A percentile compares a stretch with the other conserved stretches of the same genome.
Evolutionary conservation across 2,888 invertebrate species (phyloP).

Genomic region (Diabrotica balteata): DNA sequence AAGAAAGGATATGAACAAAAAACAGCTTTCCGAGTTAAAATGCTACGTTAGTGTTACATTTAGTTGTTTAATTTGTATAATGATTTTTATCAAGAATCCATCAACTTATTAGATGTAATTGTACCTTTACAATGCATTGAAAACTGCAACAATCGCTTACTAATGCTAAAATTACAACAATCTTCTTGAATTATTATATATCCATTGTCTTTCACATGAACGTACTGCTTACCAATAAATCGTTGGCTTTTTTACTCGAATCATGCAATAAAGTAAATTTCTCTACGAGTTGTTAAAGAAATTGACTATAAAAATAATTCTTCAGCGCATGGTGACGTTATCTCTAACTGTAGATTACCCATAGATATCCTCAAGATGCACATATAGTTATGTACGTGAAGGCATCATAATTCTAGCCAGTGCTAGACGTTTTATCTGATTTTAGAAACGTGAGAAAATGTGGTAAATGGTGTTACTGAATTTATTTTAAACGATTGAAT

Average conservation of each 20-base stretch:
- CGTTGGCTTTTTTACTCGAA: not conserved
- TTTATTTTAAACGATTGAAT: no score
- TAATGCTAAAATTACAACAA: no score
- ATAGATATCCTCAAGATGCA: constrained; percentile 1
- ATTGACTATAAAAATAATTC: constrained; percentile 8
- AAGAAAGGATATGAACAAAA: no score
- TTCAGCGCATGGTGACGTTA: constrained; percentile 2
- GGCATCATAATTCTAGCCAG: constrained; percentile 6
- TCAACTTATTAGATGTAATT: not conserved
- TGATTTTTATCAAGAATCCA: no score
- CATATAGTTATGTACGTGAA: constrained; percentile 2
- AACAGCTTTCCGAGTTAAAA: no score
- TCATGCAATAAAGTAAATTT: not conserved
- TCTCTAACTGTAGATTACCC: not conserved
- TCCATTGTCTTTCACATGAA: not conserved
- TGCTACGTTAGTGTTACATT: no score
- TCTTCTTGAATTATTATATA: no score
- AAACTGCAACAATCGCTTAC: no score
- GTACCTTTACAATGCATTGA: no score
- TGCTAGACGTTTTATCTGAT: constrained; percentile 12
- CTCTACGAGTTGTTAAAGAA: constrained; percentile 2
- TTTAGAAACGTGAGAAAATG: constrained; percentile 12
- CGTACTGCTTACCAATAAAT: not conserved
- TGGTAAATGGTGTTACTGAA: not conserved
- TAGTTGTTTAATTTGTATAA: no score